Base-by-base conservation (phyloP, 2,888 invertebrate species). In the Dryocosmus kuriphilus region DNA sequence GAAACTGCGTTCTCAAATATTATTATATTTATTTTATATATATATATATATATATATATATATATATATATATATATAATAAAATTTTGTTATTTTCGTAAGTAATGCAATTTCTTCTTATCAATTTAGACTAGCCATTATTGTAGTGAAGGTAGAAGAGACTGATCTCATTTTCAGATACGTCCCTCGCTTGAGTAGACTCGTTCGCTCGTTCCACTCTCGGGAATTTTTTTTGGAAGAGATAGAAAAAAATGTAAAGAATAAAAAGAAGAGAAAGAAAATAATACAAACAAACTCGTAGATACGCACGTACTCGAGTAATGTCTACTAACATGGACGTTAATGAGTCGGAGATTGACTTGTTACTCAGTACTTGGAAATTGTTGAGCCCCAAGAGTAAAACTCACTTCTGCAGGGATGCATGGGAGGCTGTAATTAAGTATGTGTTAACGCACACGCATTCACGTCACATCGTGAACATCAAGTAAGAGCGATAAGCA, bases 261-360 rank as follows among this genome's bases (percentile, higher is more conserved):
- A 67, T 41, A 16, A 41, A 22, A 46, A 27, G 24, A 51, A 71
- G n/a, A 51, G 14, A 11, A 71, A 11, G 30, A 51, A 46, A 71
- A 71, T 67, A 71, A 30, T 51, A 51, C 67, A 46, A 41, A 51
- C 67, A 46, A 41, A 38, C n/a, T 38, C 35, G 35, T 65, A 65
- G 51, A 55, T 38, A 38, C 78, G 79, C 78, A 80, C 77, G 79
- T 78, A 78, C 79, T 77, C 77, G 74, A 79, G 78, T 80, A 82
- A 82, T 82, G 71, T 79, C 80, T 79, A 78, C 82, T 82, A 79
- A 80, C 80, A 79, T 79, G 79, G 84, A 84, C 84, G 80, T 84
- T 84, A 82, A 82, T 82, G 80, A 80, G 80, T 80, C 74, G 78
- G 77, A 85, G 83, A 86, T 86, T 85, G 86, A 83, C 84, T 86